phyloP scores from a whole-genome alignment of 1,140 invertebrate species.

The Latrodectus geometricus region DNA sequence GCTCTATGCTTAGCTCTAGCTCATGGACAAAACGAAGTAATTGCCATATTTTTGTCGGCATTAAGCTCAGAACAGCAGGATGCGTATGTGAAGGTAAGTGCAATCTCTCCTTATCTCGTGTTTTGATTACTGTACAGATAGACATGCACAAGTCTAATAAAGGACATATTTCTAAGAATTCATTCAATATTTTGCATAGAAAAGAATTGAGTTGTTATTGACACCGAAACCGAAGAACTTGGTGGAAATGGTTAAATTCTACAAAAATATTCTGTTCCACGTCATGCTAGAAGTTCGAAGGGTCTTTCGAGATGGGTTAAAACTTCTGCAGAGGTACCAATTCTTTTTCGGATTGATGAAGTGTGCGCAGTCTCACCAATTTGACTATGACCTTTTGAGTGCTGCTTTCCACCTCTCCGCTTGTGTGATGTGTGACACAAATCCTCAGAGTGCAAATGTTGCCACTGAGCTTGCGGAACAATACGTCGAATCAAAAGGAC shows the following conservation, averaged over 20 bases:
- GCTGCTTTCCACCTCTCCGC: background rate
- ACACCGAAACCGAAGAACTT: background rate
- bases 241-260: background rate
- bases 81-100: constrained; percentile 21
- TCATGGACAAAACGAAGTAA: background rate
- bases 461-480: background rate
- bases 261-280: constrained; percentile 4
- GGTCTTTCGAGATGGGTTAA: background rate
- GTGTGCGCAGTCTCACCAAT: background rate
- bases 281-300: background rate
- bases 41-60: background rate
- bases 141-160: too few relatives aligned
- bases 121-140: too few relatives aligned
- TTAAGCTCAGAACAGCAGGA: constrained; percentile 15
- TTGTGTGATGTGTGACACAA: background rate
- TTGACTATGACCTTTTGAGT: background rate
- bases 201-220: background rate
- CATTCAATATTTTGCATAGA: background rate
- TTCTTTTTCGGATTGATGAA: constrained; percentile 1
- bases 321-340: background rate
- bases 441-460: background rate
- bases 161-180: too few relatives aligned
- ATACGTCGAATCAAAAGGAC: background rate
- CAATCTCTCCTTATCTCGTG: too few relatives aligned
- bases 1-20: background rate